Evolutionary conservation across 2,888 invertebrate genomes (phyloP).

Genomic region (Nymphalis polychloros): DNA sequence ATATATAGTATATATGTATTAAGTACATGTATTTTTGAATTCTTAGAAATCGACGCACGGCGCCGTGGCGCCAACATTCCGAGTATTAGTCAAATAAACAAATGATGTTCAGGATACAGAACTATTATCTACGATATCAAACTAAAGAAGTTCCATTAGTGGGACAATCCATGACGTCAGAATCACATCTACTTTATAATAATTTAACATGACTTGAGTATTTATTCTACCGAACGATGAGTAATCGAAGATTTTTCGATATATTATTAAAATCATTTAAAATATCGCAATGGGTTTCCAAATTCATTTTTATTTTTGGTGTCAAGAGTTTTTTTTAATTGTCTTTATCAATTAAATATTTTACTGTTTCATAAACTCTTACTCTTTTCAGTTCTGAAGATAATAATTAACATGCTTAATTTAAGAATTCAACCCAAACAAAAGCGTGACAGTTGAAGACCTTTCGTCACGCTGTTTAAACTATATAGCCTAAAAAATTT

Average conservation of each 20-base stretch:
- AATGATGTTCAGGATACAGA: slow-evolving; percentile 33
- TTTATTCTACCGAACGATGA: background rate
- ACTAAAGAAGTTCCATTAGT: background rate
- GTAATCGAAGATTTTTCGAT: background rate
- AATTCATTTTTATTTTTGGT: too few relatives aligned
- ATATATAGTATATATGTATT: background rate
- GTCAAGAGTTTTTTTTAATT: too few relatives aligned
- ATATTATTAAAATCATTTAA: too few relatives aligned
- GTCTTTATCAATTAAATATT: too few relatives aligned
- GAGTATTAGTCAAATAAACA: slow-evolving; percentile 39
- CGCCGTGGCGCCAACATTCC: slow-evolving; percentile 45
- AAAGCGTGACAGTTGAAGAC: too few relatives aligned
- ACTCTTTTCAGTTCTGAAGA: too few relatives aligned
- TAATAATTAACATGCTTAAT: too few relatives aligned
- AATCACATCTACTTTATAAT: background rate
- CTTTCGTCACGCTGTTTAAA: too few relatives aligned
- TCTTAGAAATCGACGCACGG: slow-evolving; percentile 39
- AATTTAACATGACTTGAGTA: background rate
- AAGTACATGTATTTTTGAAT: slow-evolving; percentile 23
- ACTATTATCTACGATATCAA: slow-evolving; percentile 18
- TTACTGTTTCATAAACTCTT: too few relatives aligned
- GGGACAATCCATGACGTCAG: background rate
- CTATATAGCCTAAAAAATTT: too few relatives aligned
- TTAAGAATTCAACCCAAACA: too few relatives aligned
- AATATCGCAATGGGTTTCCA: too few relatives aligned